Conservation (phyloP, 2,888 invertebrate species). For the Alloscopus bannaensis region DNA sequence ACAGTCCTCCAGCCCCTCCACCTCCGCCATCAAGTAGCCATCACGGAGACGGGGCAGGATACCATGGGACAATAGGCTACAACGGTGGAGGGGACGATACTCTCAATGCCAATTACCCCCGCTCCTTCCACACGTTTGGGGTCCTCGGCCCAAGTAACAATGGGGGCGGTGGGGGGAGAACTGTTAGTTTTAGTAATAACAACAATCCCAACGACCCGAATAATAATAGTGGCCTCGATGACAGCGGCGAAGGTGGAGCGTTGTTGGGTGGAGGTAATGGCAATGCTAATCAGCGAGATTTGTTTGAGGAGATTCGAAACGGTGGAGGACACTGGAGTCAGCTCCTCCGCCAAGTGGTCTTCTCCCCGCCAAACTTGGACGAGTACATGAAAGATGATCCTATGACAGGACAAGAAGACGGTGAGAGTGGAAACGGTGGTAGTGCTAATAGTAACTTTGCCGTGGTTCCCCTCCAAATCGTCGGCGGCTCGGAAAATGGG, state of each 20-base stretch:
- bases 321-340: slow-evolving; percentile 73
- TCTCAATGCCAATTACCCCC: slow-evolving; percentile 3
- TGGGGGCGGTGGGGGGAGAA: slow-evolving; percentile 29
- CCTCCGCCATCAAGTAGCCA: slow-evolving; percentile 1
- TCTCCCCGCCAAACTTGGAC: slow-evolving; percentile 57
- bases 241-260: slow-evolving; percentile 20
- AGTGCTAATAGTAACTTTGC: slow-evolving; percentile 23
- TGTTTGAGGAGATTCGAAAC: slow-evolving; percentile 72
- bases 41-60: not conserved
- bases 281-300: slow-evolving; percentile 59
- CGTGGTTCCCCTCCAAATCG: slow-evolving; percentile 74
- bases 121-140: not conserved
- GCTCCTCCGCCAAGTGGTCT: slow-evolving; percentile 69
- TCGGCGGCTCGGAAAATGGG: slow-evolving; percentile 78
- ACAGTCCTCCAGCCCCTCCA: slow-evolving; percentile 54
- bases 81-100: slow-evolving; percentile 21
- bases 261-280: slow-evolving; percentile 26
- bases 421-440: slow-evolving; percentile 27
- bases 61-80: slow-evolving; percentile 25
- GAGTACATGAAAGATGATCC: slow-evolving; percentile 38
- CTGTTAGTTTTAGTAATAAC: slow-evolving; percentile 45
- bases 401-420: slow-evolving; percentile 36
- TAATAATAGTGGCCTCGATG: slow-evolving; percentile 61
- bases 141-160: not conserved
- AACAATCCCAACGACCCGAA: slow-evolving; percentile 69